Conservation (phyloP, 2,797 vertebrate genomes). For the Echiichthys vipera region DNA sequence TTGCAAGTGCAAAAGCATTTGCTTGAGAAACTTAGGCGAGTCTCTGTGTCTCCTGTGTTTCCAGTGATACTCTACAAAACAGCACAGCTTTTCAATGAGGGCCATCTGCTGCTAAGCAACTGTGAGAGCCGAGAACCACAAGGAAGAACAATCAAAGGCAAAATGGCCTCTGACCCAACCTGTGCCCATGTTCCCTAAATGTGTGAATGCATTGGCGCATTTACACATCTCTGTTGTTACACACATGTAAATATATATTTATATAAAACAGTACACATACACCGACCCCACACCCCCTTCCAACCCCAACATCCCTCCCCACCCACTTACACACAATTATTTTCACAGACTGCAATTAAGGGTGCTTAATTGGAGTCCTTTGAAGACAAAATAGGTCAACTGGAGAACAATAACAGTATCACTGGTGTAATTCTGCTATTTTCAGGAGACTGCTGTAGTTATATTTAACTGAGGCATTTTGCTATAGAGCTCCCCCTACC, state of each 20-base stretch:
- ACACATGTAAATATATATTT: slow-evolving; percentile 71
- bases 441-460: slow-evolving; percentile 74
- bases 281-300: slow-evolving; percentile 33
- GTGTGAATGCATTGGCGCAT: slow-evolving; percentile 83
- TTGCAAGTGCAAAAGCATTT: slow-evolving; percentile 40
- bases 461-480: slow-evolving; percentile 60
- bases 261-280: slow-evolving; percentile 69
- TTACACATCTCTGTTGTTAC: slow-evolving; percentile 81
- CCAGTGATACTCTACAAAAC: slow-evolving; percentile 82
- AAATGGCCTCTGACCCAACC: slow-evolving; percentile 79
- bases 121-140: slow-evolving; percentile 80
- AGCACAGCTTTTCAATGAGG: slow-evolving; percentile 74
- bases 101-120: slow-evolving; percentile 77
- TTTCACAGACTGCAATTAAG: slow-evolving; percentile 82
- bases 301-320: slow-evolving; percentile 34
- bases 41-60: slow-evolving; percentile 72
- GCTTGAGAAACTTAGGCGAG: slow-evolving; percentile 12
- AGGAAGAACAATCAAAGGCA: slow-evolving; percentile 75
- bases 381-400: slow-evolving; percentile 76
- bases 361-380: slow-evolving; percentile 80
- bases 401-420: slow-evolving; percentile 78
- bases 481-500: slow-evolving; percentile 87
- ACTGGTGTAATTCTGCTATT: slow-evolving; percentile 71
- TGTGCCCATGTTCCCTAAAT: slow-evolving; percentile 84
- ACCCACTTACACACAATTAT: slow-evolving; percentile 70